phyloP scores from a whole-genome alignment of 1,140 invertebrate species.

The Calephelis nemesis region DNA sequence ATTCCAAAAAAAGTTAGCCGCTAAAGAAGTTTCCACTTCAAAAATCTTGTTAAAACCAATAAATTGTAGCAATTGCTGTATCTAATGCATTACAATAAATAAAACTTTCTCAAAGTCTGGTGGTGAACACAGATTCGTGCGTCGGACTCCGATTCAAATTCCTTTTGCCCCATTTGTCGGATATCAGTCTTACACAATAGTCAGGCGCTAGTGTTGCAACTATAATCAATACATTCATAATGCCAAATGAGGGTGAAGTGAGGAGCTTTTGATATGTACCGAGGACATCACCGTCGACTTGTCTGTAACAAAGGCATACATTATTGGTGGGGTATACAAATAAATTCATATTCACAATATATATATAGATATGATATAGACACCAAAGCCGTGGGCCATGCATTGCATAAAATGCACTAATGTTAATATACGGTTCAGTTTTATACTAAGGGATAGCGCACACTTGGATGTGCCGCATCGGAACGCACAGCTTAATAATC shows the following conservation, averaged over 20 bases:
- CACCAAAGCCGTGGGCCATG: too few relatives aligned
- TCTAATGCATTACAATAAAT: too few relatives aligned
- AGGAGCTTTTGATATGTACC: slow-evolving; percentile 82
- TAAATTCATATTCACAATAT: background rate
- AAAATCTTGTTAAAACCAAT: too few relatives aligned
- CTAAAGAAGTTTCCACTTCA: too few relatives aligned
- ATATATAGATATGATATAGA: too few relatives aligned
- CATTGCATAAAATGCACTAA: too few relatives aligned
- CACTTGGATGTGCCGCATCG: too few relatives aligned
- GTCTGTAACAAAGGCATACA: slow-evolving; percentile 52
- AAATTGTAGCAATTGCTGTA: too few relatives aligned
- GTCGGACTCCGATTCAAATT: slow-evolving; percentile 18
- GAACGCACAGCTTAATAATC: too few relatives aligned
- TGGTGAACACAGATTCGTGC: slow-evolving; percentile 31
- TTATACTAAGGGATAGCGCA: too few relatives aligned
- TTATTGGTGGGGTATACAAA: background rate
- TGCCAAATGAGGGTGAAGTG: slow-evolving; percentile 80
- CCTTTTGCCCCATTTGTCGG: slow-evolving; percentile 41
- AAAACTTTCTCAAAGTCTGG: slow-evolving; percentile 33
- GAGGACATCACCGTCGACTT: slow-evolving; percentile 81
- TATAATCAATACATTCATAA: slow-evolving; percentile 79
- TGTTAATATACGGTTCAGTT: too few relatives aligned
- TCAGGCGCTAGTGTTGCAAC: slow-evolving; percentile 82
- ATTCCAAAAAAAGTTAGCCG: too few relatives aligned
- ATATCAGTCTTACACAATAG: slow-evolving; percentile 44